Evolutionary conservation across 2,113 vertebrate genomes (phyloP).

Genomic region (Neogale vison): DNA sequence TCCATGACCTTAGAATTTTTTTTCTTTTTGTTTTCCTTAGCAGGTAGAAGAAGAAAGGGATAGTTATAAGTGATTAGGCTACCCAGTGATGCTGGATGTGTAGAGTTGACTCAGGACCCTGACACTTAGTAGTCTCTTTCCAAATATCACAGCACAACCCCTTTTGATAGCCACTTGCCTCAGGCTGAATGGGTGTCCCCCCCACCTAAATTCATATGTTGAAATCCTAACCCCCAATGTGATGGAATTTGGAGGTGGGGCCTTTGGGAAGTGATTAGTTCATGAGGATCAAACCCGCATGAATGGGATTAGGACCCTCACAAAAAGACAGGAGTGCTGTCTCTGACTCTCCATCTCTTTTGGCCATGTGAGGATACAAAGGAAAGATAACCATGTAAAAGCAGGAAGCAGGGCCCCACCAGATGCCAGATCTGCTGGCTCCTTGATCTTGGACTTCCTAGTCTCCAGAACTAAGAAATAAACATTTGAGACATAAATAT

Average conservation of each 20-base stretch:
- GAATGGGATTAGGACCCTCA: not conserved
- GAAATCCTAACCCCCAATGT: not conserved
- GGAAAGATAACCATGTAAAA: not conserved
- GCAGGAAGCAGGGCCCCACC: not conserved
- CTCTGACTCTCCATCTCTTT: not conserved
- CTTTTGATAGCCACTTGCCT: not conserved
- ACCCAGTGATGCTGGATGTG: not conserved
- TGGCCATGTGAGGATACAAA: not conserved
- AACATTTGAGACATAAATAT: not conserved
- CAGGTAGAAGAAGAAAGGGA: slow-evolving; percentile 54
- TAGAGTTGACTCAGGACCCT: not conserved
- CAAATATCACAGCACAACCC: not conserved
- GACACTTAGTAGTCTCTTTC: not conserved
- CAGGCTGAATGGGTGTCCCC: not conserved
- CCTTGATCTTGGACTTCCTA: not conserved
- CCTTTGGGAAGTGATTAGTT: not conserved
- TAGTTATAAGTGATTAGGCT: not conserved
- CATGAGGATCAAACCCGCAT: not conserved
- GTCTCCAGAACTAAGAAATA: not conserved
- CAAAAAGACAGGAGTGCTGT: not conserved
- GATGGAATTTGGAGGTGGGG: not conserved
- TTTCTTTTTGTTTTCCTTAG: not conserved
- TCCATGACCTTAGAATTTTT: not conserved
- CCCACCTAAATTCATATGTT: not conserved
- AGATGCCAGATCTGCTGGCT: not conserved